Conservation (phyloP, 1,140 invertebrate genomes). For the Drosophila arizonae region DNA sequence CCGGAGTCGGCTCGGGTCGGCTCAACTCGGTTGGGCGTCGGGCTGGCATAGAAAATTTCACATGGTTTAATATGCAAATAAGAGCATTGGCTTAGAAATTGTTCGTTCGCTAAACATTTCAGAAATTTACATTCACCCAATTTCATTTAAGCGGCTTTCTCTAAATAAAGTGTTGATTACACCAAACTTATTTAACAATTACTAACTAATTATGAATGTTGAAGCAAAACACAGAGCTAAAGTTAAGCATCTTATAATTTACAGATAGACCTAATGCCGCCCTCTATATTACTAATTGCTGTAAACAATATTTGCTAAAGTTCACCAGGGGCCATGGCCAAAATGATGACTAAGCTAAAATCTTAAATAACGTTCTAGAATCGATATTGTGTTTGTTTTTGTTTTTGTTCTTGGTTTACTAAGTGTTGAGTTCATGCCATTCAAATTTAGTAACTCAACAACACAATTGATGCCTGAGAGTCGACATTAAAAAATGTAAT, state of each 20-base stretch:
- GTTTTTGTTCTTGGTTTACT: too few species aligned
- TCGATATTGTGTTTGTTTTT: too few species aligned
- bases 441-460: too few species aligned
- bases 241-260: neutral
- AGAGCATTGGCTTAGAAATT: slow-evolving; percentile 36
- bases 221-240: neutral
- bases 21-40: neutral
- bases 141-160: slow-evolving; percentile 17
- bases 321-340: too few species aligned
- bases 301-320: too few species aligned
- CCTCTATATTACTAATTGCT: too few species aligned
- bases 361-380: too few species aligned
- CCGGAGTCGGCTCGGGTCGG: neutral
- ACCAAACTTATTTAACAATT: slow-evolving; percentile 20
- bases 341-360: too few species aligned
- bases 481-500: too few species aligned
- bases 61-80: slow-evolving; percentile 35
- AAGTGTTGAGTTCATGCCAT: too few species aligned
- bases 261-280: neutral
- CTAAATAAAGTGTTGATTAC: slow-evolving; percentile 24
- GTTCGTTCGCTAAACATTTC: slow-evolving; percentile 20
- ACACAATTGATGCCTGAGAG: too few species aligned
- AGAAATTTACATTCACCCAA: slow-evolving; percentile 31
- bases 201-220: slow-evolving; percentile 29
- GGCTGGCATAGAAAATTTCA: slow-evolving; percentile 29